A percentile compares a stretch with the other conserved stretches of the same genome.
These are phyloP conservation scores for Lottia gigantea DNA, from an alignment of 2,888 invertebrate genomes.

Conservation along the genomic window DNA sequence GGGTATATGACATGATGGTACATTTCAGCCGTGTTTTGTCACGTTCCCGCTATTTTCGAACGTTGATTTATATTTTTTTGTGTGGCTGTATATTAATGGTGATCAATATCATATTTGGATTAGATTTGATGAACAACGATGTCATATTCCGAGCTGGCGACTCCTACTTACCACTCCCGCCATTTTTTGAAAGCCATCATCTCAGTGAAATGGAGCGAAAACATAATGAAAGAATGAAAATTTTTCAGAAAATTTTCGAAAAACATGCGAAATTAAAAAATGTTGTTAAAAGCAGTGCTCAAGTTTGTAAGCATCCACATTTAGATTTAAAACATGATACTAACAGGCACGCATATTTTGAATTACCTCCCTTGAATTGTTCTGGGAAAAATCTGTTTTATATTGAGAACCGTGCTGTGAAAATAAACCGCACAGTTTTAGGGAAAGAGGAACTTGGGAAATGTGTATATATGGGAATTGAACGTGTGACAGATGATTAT, in stretches of 20 bases:
- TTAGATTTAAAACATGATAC: conserved; percentile 48
- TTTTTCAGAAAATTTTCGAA: conserved; percentile 17
- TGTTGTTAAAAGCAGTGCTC: conserved; percentile 15
- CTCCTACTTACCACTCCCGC: not conserved
- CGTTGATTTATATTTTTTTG: not conserved
- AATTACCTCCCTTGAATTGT: conserved; percentile 44
- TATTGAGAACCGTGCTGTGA: conserved; percentile 36
- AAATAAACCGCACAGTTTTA: conserved; percentile 39
- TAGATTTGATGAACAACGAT: conserved; percentile 11
- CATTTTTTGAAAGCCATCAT: not conserved
- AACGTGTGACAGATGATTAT: conserved; percentile 43
- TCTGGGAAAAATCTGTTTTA: conserved; percentile 42
- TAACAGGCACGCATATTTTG: conserved; percentile 43
- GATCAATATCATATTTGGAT: conserved; percentile 14
- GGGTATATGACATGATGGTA: not conserved
- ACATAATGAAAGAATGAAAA: conserved; percentile 8
- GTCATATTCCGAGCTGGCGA: not conserved
- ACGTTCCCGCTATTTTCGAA: not conserved
- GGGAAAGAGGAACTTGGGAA: conserved; percentile 37
- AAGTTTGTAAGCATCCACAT: conserved; percentile 40
- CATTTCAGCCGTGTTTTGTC: not conserved
- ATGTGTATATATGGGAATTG: conserved; percentile 46
- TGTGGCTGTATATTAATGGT: conserved; percentile 7
- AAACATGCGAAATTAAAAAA: conserved; percentile 6
- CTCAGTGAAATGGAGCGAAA: conserved; percentile 2